Conservation (phyloP, 2,888 invertebrate genomes). For the Diarsia dahlii region DNA sequence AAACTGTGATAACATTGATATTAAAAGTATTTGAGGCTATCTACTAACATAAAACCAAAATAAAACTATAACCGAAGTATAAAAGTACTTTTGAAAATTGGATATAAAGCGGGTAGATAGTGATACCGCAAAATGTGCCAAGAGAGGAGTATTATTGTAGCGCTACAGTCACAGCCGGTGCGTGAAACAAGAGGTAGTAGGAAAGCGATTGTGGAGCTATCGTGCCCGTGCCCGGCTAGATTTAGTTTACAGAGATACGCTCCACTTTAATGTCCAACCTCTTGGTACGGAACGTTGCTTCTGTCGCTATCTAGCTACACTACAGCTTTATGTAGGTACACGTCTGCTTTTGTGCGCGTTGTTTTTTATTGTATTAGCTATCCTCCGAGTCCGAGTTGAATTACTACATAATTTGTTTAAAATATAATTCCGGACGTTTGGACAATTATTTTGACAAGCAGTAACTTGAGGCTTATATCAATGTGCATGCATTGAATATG, state of each 20-base stretch:
- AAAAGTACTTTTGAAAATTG: slow-evolving; percentile 53
- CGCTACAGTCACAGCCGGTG: slow-evolving; percentile 79
- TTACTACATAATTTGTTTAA: slow-evolving; percentile 10
- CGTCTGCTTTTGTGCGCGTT: slow-evolving; percentile 45
- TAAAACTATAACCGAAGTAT: slow-evolving; percentile 26
- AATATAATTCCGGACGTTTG: not conserved
- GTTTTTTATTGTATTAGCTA: slow-evolving; percentile 50
- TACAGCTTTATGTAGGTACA: slow-evolving; percentile 67
- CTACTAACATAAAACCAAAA: slow-evolving; percentile 19
- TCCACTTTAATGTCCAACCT: slow-evolving; percentile 80
- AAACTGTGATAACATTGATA: slow-evolving; percentile 17
- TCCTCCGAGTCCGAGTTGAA: slow-evolving; percentile 8
- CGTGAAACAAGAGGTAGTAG: slow-evolving; percentile 83
- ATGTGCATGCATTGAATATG: slow-evolving; percentile 5
- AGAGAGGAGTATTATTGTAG: slow-evolving; percentile 72
- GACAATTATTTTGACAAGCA: not conserved
- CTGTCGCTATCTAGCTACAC: slow-evolving; percentile 66
- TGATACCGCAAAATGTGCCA: slow-evolving; percentile 60
- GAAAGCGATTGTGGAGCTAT: slow-evolving; percentile 80
- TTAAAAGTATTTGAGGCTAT: slow-evolving; percentile 36
- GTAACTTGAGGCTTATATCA: not conserved
- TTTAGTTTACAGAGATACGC: slow-evolving; percentile 82
- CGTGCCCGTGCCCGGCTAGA: slow-evolving; percentile 76
- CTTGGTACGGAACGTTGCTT: slow-evolving; percentile 74
- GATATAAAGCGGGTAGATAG: slow-evolving; percentile 45